Evolutionary conservation across 2,888 invertebrate genomes (phyloP).

Genomic region (Isoperla grammatica): DNA sequence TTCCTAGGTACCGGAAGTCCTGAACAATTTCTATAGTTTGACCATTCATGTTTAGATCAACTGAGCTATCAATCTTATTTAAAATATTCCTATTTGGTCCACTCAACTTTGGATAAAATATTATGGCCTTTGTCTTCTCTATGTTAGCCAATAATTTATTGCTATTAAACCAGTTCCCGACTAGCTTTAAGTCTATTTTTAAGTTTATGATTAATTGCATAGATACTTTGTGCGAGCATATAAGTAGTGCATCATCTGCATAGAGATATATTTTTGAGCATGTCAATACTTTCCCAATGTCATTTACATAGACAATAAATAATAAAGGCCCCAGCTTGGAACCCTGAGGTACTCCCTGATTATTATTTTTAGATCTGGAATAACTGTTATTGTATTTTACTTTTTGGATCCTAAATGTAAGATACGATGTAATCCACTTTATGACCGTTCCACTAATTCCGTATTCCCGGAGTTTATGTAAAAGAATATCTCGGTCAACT

Average conservation of each 20-base stretch:
- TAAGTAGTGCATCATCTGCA: constrained; percentile 11
- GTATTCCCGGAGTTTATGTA: constrained; percentile 6
- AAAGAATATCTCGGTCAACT: constrained; percentile 2
- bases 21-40: constrained; percentile 2
- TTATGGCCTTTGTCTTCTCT: neutral
- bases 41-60: neutral
- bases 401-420: neutral
- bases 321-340: neutral
- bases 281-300: neutral
- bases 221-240: neutral
- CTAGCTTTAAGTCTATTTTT: neutral
- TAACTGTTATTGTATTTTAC: neutral
- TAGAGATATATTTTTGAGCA: neutral
- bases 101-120: too few relatives aligned
- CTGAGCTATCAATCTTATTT: too few relatives aligned
- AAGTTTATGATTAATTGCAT: neutral
- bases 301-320: constrained; percentile 1
- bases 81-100: too few relatives aligned
- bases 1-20: constrained; percentile 1
- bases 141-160: constrained; percentile 5
- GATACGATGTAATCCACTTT: neutral
- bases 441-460: neutral
- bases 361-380: neutral
- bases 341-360: neutral
- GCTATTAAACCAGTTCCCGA: neutral